Percentiles rank a stretch among this genome's conserved stretches.
Conservation (phyloP, 2,113 vertebrate genomes). For the Phalacrocorax carbo region DNA sequence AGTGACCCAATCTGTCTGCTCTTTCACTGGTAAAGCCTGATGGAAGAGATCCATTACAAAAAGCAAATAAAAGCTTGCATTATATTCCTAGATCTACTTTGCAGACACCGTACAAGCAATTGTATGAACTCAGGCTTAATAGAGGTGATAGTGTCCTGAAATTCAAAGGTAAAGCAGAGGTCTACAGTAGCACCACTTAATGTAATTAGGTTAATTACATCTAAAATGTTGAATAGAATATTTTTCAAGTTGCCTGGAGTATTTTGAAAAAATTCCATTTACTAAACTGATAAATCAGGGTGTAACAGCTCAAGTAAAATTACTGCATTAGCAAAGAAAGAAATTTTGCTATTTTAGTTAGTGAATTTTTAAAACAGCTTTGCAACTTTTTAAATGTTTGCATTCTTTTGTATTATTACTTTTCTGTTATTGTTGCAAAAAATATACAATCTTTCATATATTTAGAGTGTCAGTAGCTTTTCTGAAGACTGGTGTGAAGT, state of each 20-base stretch:
- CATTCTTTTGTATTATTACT: background rate
- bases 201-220: background rate
- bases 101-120: background rate
- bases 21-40: background rate
- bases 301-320: background rate
- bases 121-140: background rate
- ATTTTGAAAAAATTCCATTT: background rate
- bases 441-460: background rate
- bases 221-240: background rate
- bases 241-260: background rate
- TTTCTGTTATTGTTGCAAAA: background rate
- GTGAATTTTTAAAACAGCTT: background rate
- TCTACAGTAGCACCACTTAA: background rate
- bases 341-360: background rate
- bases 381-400: background rate
- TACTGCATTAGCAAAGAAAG: background rate
- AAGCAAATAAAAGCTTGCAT: background rate
- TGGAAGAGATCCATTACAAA: background rate
- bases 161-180: background rate
- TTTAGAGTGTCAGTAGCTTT: background rate
- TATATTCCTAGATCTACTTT: background rate
- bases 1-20: background rate
- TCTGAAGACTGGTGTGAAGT: background rate
- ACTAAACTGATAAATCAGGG: background rate
- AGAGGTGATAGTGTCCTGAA: background rate